Conservation (phyloP, 2,888 invertebrate species). For the Pyralis farinalis region DNA sequence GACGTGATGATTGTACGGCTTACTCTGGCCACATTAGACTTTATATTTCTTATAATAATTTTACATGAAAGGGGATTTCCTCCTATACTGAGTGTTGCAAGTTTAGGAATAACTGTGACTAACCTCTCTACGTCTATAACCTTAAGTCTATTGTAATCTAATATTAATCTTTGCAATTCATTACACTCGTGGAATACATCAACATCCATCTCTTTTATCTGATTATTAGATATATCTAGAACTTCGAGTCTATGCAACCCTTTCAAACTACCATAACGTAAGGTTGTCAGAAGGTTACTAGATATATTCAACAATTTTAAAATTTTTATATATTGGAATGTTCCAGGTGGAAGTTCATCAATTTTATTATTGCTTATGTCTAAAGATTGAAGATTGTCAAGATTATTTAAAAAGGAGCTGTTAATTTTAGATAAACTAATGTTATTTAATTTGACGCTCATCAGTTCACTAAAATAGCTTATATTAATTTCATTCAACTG, state of each 20-base stretch:
- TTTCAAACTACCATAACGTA: slow-evolving; percentile 58
- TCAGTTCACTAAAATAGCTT: slow-evolving; percentile 43
- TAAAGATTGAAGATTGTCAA: slow-evolving; percentile 45
- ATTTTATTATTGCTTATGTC: slow-evolving; percentile 58
- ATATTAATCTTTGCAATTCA: slow-evolving; percentile 48
- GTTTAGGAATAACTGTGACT: slow-evolving; percentile 39
- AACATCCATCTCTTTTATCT: slow-evolving; percentile 47
- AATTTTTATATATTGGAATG: slow-evolving; percentile 51
- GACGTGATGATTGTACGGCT: slow-evolving; percentile 54
- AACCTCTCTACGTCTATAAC: slow-evolving; percentile 53
- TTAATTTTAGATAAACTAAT: slow-evolving; percentile 44
- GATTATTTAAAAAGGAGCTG: slow-evolving; percentile 39
- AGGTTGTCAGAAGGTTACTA: slow-evolving; percentile 40
- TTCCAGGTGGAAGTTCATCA: slow-evolving; percentile 48
- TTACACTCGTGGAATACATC: slow-evolving; percentile 62
- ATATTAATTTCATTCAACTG: slow-evolving; percentile 44
- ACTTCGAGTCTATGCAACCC: slow-evolving; percentile 55
- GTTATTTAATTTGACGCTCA: slow-evolving; percentile 46
- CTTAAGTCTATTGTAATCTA: slow-evolving; percentile 60
- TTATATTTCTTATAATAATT: slow-evolving; percentile 52
- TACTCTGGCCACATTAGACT: slow-evolving; percentile 25
- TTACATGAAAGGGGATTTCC: slow-evolving; percentile 63
- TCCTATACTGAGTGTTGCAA: slow-evolving; percentile 55
- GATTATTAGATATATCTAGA: slow-evolving; percentile 59
- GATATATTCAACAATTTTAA: slow-evolving; percentile 58